Conservation (phyloP, 2,113 vertebrate species). For the Halcyon senegalensis region DNA sequence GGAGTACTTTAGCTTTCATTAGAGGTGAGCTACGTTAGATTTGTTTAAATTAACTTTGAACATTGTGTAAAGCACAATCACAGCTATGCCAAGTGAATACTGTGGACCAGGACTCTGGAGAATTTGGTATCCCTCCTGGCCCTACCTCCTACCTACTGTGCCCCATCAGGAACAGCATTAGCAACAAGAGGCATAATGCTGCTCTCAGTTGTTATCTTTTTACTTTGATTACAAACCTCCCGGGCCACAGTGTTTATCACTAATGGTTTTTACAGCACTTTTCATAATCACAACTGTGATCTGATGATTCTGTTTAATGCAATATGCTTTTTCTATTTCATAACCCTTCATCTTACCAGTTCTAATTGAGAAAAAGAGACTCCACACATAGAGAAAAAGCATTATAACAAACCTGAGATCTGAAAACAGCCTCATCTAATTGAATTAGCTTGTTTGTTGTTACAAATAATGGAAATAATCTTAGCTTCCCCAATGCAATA, state of each 20-base stretch:
- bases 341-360: background rate
- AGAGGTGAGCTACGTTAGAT: background rate
- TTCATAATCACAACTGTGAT: background rate
- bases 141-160: background rate
- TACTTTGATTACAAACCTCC: background rate
- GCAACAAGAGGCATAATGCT: background rate
- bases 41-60: background rate
- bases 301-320: background rate
- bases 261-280: background rate
- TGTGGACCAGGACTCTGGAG: background rate
- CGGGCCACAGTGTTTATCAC: background rate
- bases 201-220: background rate
- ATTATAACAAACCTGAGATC: background rate
- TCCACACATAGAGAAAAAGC: background rate
- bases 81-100: background rate
- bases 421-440: background rate
- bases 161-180: background rate
- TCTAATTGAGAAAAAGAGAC: background rate
- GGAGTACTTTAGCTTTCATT: background rate
- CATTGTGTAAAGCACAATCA: background rate
- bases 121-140: background rate
- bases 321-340: background rate
- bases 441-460: background rate
- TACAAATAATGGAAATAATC: conserved; percentile 2
- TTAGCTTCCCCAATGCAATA: background rate